Evolutionary conservation across 2,888 invertebrate genomes (phyloP), one percentile per base, ranked within the genome.

Genomic region (Oxytorus armatus): DNA sequence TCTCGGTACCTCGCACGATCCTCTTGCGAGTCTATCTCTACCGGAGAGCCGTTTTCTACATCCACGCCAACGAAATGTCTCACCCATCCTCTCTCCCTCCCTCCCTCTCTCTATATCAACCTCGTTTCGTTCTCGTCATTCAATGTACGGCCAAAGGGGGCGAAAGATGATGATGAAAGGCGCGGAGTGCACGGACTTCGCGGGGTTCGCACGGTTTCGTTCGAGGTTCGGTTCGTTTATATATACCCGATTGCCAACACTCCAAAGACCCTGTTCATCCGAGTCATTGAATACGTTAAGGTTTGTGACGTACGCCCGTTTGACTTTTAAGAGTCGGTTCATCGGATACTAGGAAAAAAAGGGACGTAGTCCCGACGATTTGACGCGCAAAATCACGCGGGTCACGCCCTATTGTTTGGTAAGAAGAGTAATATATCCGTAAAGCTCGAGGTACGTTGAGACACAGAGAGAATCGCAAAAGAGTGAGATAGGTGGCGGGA

Each of bases 111-210:
- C n/a, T n/a, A n/a, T n/a, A n/a, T n/a, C n/a, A n/a, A n/a, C n/a
- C n/a, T n/a, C n/a, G n/a, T n/a, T n/a, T n/a, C n/a, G 39, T 55
- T 63, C 69, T 47, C 47, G 55, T 53, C n/a, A 49, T 36, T 49
- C 65, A 11, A 23, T 36, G 23, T 25, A 39, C 16, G 29, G 42
- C 42, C 44, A 59, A 42, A 77, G 70, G 68, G 70, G 69, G 57
- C 68, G 73, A 77, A 79, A 79, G 82, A 81, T 79, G 75, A 59
- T 75, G 80, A 65, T 73, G 73, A 55, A 81, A 72, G n/a, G n/a
- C n/a, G n/a, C n/a, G n/a, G 66, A 61, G 25, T 63, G n/a, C n/a
- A n/a, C 59, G 42, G 39, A 39, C 23, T 77, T 47, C 63, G 39
- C 61, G 59, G 47, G 14, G 18, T 74, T 78, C 61, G 44, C 61